These are phyloP conservation scores for Oegoconia quadripuncta DNA, from an alignment of 2,888 invertebrate genomes.

Conservation along the genomic window DNA sequence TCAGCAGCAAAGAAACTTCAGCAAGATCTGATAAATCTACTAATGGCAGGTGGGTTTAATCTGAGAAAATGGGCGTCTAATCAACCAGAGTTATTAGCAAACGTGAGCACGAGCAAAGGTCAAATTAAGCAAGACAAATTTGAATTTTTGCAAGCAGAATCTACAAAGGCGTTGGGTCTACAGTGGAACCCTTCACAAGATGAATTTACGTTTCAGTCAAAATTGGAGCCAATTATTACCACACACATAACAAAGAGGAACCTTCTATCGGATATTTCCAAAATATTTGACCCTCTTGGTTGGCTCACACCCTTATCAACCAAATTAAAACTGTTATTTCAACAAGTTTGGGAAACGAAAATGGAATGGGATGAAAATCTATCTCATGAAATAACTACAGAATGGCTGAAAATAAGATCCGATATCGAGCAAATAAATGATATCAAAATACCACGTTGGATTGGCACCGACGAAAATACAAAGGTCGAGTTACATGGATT, in stretches of 20 bases:
- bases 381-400: too few relatives aligned
- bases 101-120: not conserved
- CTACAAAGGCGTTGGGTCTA: constrained; percentile 14
- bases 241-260: not conserved
- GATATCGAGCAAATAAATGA: too few relatives aligned
- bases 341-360: too few relatives aligned
- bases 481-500: too few relatives aligned
- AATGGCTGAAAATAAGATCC: too few relatives aligned
- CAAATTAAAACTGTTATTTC: too few relatives aligned
- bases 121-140: too few relatives aligned
- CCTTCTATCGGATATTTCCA: constrained; percentile 2
- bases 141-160: constrained; percentile 6
- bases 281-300: constrained; percentile 3
- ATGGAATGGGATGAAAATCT: too few relatives aligned
- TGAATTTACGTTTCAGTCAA: constrained; percentile 10
- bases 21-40: constrained; percentile 9
- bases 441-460: too few relatives aligned
- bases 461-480: too few relatives aligned
- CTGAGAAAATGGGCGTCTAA: constrained; percentile 17
- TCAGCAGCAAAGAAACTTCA: constrained; percentile 1
- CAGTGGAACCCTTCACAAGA: constrained; percentile 7
- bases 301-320: constrained; percentile 5
- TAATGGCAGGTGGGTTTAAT: constrained; percentile 19
- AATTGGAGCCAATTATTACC: not conserved
- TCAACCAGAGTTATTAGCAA: constrained; percentile 1